Evolutionary conservation across 2,888 invertebrate species (phyloP), one percentile per base, ranked within the genome.

Genomic region (Leuctra nigra): DNA sequence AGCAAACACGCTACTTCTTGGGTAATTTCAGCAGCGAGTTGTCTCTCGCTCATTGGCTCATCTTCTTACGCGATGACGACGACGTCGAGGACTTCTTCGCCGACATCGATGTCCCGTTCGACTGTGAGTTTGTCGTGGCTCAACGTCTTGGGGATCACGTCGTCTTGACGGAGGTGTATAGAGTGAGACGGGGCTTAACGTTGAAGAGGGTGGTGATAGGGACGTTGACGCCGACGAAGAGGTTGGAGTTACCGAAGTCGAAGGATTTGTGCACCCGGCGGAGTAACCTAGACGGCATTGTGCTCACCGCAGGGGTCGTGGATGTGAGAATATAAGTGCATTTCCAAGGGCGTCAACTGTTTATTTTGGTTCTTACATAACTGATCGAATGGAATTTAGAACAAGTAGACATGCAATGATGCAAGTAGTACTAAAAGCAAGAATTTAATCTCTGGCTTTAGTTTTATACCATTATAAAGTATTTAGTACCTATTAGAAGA

Each of bases 251-350:
- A n/a, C n/a, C n/a, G n/a, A n/a, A n/a, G n/a, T n/a, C n/a, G n/a
- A n/a, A n/a, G 7, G 29, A 29, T 29, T 18, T 44, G 13, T 44
- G 23, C 44, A 23, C 44, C n/a, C 44, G 44, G 7, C 4, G 44
- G 13, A 44, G 23, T n/a, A 44, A 44, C 23, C 44, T 44, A n/a
- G 22, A 44, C n/a, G 44, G 44, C 4, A 16, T 44, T 4, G 44
- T 44, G 2, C 2, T 44, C 11, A 44, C n/a, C 4, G 44, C 44
- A 23, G 18, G 20, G 7, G 44, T 20, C 11, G 23, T 23, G 2
- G 44, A 44, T 20, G 44, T 44, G n/a, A 44, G 44, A n/a, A 44
- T 20, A 23, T 44, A 16, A 44, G 44, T 44, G 23, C 4, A 7
- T n/a, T n/a, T n/a, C n/a, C n/a, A n/a, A n/a, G n/a, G n/a, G n/a